A percentile compares a stretch with the other conserved stretches of the same genome.
Conservation (phyloP, 2,113 vertebrate species). For the Lanius ludovicianus region DNA sequence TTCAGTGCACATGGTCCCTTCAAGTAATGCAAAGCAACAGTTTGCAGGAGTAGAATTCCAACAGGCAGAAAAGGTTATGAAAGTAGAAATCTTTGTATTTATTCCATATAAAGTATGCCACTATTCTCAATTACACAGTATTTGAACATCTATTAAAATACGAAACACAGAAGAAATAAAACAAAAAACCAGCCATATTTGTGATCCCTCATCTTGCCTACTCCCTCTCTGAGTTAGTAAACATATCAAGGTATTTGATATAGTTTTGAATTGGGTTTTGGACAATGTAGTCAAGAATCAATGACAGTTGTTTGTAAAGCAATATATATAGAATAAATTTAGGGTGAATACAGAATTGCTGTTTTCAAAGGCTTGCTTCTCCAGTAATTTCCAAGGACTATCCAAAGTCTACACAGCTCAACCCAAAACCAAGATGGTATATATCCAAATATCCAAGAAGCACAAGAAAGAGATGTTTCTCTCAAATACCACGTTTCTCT, state of each 20-base stretch:
- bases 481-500: neutral
- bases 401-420: neutral
- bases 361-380: neutral
- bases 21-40: neutral
- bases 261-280: neutral
- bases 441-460: neutral
- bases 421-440: neutral
- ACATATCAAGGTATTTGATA: fast-evolving
- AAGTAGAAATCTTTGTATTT: neutral
- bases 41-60: neutral
- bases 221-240: neutral
- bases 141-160: neutral
- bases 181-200: neutral
- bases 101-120: neutral
- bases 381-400: neutral
- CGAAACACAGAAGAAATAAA: neutral
- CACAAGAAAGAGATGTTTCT: neutral
- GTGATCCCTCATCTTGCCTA: neutral
- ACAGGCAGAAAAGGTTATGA: neutral
- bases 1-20: neutral
- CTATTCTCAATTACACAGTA: neutral
- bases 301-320: neutral
- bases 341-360: neutral
- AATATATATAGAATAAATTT: neutral
- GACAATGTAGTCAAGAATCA: neutral